phyloP scores from a whole-genome alignment of 2,797 vertebrate genomes.

The Peromyscus melanophrys region DNA sequence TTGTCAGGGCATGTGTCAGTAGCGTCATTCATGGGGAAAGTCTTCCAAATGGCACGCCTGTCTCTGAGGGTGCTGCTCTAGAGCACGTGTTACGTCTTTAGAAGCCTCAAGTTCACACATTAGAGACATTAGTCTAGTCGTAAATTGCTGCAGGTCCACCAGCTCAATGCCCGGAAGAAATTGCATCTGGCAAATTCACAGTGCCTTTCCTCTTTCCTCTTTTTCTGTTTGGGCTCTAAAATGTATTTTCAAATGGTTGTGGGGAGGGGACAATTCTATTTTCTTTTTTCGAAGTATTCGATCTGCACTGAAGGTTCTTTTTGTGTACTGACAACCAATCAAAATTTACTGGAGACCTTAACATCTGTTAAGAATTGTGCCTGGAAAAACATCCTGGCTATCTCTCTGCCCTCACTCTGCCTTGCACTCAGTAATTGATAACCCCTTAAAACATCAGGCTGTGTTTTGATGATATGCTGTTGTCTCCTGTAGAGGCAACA shows the following conservation, averaged over 20 bases:
- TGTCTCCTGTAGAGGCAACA: background rate
- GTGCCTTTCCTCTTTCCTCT: background rate
- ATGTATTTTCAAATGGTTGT: slow-evolving; percentile 25
- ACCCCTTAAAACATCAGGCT: background rate
- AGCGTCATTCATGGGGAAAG: slow-evolving; percentile 65
- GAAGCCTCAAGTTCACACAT: slow-evolving; percentile 71
- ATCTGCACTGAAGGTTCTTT: background rate
- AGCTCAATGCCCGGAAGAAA: slow-evolving; percentile 27
- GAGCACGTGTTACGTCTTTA: slow-evolving; percentile 57
- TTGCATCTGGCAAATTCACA: slow-evolving; percentile 30
- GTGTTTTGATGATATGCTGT: background rate
- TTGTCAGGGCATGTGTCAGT: slow-evolving; percentile 70
- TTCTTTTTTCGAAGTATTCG: slow-evolving; percentile 31
- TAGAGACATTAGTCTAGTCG: slow-evolving; percentile 45
- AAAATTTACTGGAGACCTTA: slow-evolving; percentile 39
- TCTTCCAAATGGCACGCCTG: slow-evolving; percentile 64
- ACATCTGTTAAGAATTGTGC: slow-evolving; percentile 25
- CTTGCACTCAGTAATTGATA: background rate
- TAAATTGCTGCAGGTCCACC: slow-evolving; percentile 53
- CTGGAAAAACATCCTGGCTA: background rate
- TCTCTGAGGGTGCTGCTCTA: slow-evolving; percentile 63
- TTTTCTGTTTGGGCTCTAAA: slow-evolving; percentile 15
- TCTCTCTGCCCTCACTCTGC: background rate
- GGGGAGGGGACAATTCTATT: background rate
- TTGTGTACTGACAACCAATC: background rate